A percentile compares a stretch with the other conserved stretches of the same genome.
Evolutionary conservation across 2,113 vertebrate genomes (phyloP).

Genomic region (Microtus montanus): DNA sequence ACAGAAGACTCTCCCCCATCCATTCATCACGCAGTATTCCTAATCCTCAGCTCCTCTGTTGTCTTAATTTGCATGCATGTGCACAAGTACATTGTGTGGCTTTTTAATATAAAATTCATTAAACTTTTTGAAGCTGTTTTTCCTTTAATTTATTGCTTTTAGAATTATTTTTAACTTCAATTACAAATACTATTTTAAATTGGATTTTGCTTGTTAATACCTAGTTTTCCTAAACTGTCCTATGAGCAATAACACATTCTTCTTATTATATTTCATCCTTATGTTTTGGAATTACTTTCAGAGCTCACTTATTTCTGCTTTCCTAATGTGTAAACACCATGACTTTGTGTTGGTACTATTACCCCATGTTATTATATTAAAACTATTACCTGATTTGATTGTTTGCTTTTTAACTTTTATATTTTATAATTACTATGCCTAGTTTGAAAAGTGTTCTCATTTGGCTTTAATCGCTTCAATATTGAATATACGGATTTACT

Average conservation of each 20-base stretch:
- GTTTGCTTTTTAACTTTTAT: slow-evolving; percentile 3
- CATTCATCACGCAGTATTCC: slow-evolving; percentile 23
- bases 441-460: background rate
- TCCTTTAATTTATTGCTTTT: background rate
- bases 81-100: background rate
- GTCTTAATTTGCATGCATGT: background rate
- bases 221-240: background rate
- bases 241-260: background rate
- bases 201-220: background rate
- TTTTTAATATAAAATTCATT: slow-evolving; percentile 41
- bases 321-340: background rate
- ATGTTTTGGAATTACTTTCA: background rate
- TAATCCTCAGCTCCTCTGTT: background rate
- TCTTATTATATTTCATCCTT: slow-evolving; percentile 1
- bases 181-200: background rate
- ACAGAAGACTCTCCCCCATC: too few species aligned
- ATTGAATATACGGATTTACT: background rate
- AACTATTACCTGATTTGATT: slow-evolving; percentile 3
- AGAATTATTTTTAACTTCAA: background rate
- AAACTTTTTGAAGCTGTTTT: background rate
- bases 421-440: slow-evolving; percentile 26
- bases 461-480: slow-evolving; percentile 31
- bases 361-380: slow-evolving; percentile 5
- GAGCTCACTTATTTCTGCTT: slow-evolving; percentile 9
- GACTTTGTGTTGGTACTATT: slow-evolving; percentile 12